Percentiles rank a stretch among this genome's conserved stretches.
These are phyloP conservation scores for Cremastobaeus sp. DNA, from an alignment of 2,888 invertebrate genomes.

Conservation along the genomic window DNA sequence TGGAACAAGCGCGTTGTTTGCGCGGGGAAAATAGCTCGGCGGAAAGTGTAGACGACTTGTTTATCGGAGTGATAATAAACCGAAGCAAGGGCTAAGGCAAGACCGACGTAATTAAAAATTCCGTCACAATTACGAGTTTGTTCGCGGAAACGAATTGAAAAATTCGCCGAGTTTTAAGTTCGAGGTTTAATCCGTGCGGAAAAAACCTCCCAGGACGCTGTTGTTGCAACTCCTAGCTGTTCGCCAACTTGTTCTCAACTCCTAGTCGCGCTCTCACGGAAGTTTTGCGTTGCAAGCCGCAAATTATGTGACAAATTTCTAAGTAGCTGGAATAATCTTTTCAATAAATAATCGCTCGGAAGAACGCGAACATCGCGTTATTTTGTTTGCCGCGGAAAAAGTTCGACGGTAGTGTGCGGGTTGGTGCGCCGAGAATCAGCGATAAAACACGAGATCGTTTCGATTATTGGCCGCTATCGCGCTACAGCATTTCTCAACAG, in stretches of 20 bases:
- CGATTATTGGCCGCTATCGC: conserved; percentile 37
- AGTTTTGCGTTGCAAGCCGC: conserved; percentile 29
- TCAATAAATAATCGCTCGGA: conserved; percentile 47
- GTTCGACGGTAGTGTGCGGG: conserved; percentile 3
- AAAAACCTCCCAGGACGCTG: conserved; percentile 41
- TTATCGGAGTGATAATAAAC: no score
- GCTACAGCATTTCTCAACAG: conserved; percentile 44
- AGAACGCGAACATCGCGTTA: conserved; percentile 9
- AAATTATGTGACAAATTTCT: conserved; percentile 53
- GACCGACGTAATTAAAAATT: conserved; percentile 30
- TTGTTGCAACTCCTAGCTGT: conserved; percentile 52
- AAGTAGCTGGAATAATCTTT: conserved; percentile 53
- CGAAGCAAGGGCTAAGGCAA: no score
- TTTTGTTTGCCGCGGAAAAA: conserved; percentile 6
- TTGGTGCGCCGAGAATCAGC: background rate
- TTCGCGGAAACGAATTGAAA: conserved; percentile 36
- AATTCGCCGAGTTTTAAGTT: no score
- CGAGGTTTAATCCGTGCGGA: conserved; percentile 30
- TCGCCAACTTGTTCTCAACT: conserved; percentile 38
- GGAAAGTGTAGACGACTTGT: no score
- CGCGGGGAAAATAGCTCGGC: no score
- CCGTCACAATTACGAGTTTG: conserved; percentile 31
- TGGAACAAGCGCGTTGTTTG: no score
- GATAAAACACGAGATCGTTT: conserved; percentile 31
- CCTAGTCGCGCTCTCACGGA: conserved; percentile 13